Percentiles rank a stretch among this genome's conserved stretches.
Conservation (phyloP, 2,113 vertebrate genomes). For the Carettochelys insculpta region DNA sequence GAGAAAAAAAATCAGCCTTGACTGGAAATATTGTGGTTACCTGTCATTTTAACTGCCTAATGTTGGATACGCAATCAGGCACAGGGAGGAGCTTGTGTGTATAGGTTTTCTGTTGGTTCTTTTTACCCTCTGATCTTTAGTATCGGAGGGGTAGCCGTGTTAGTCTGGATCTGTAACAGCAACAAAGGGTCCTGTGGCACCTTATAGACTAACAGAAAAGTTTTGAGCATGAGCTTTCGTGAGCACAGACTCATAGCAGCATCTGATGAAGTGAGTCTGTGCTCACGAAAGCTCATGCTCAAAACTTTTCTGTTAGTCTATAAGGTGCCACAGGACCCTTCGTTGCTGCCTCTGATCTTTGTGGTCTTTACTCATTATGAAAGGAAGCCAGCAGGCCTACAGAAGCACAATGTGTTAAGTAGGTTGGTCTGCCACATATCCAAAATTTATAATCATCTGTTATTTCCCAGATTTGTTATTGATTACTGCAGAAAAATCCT, state of each 20-base stretch:
- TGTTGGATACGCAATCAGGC: neutral
- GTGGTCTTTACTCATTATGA: neutral
- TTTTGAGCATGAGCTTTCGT: too few species aligned
- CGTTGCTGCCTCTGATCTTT: too few species aligned
- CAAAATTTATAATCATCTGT: slow-evolving; percentile 4
- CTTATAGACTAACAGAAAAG: too few species aligned
- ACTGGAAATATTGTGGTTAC: slow-evolving; percentile 45
- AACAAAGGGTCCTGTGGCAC: too few species aligned
- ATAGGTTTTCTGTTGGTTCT: neutral
- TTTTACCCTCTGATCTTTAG: too few species aligned
- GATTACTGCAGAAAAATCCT: neutral
- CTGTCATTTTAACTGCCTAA: slow-evolving; percentile 17
- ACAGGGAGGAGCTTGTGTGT: neutral
- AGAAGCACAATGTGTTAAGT: neutral
- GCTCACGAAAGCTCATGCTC: too few species aligned
- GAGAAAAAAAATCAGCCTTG: slow-evolving; percentile 51
- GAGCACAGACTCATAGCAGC: too few species aligned
- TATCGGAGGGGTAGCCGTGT: too few species aligned
- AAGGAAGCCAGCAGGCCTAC: neutral
- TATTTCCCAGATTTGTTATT: slow-evolving; percentile 43
- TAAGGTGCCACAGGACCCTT: too few species aligned
- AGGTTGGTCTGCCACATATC: neutral
- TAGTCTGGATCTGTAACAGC: too few species aligned
- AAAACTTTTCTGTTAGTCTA: too few species aligned
- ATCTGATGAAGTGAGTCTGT: too few species aligned